Base-by-base conservation (phyloP, 2,888 invertebrate species). In the Tetragonisca angustula region DNA sequence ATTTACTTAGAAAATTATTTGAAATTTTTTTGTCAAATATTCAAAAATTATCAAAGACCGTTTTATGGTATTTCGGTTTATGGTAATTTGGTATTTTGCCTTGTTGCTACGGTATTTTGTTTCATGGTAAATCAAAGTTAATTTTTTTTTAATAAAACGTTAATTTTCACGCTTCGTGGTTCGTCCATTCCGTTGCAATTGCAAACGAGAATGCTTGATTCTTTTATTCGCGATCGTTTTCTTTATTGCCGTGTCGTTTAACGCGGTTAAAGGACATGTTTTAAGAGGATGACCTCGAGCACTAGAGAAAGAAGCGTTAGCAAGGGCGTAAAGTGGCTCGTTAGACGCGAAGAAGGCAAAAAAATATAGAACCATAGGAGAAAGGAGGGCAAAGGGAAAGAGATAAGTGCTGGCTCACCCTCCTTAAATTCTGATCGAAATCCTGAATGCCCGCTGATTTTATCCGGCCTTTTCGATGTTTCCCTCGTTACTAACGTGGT, bases 361-460 rank as follows among this genome's bases (percentile, higher is more conserved):
- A 43, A 56, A 64, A 36, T 13, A 17, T 19, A 65, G 73, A 65
- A 21, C 13, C 19, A n/a, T 43, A 64, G 59, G 43, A 19, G 24
- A 65, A 27, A 36, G 49, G 50, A 24, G 19, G 13, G 13, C 21
- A 21, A 36, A 64, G 17, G 61, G 27, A 27, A 24, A 19, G 24
- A 13, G 64, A 76, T 69, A 69, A 69, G 79, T 70, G 67, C 67
- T 19, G n/a, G n/a, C 52, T 21, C 27, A 19, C 49, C 43, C n/a
- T 59, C 56, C 50, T 76, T 78, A 79, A 83, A 78, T 86, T 85
- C 65, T 73, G 70, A 83, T 85, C 87, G 83, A 77, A 72, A 65
- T 71, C 49, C 59, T 71, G 78, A 81, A 81, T 72, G 27, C 59
- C 17, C 15, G 65, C 65, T 77, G 80, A 81, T 81, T 77, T 78